Conservation (phyloP, 2,888 invertebrate genomes). For the Chironomus tentans region DNA sequence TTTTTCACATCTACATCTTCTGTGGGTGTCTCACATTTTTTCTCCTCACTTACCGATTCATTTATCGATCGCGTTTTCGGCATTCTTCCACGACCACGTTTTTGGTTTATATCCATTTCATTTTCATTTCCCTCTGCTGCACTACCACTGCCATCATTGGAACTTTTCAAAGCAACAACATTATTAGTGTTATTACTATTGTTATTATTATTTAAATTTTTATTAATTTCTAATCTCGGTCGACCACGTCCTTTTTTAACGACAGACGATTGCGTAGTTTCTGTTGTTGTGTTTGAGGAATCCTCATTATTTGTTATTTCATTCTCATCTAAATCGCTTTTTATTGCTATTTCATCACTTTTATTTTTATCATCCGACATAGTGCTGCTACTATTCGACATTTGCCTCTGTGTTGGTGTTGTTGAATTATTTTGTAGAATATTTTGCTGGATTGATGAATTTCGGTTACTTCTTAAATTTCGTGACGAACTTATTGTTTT, state of each 20-base stretch:
- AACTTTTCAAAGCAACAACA: not conserved
- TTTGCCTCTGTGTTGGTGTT: slow-evolving; percentile 17
- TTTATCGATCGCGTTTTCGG: slow-evolving; percentile 10
- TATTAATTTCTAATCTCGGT: slow-evolving; percentile 2
- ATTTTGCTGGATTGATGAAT: not conserved
- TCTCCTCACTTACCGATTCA: slow-evolving; percentile 6
- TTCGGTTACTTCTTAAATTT: slow-evolving; percentile 21
- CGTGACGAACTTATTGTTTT: slow-evolving; percentile 14
- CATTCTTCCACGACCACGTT: slow-evolving; percentile 7
- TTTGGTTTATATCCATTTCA: slow-evolving; percentile 4
- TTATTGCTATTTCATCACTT: slow-evolving; percentile 21
- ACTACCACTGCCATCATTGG: slow-evolving; percentile 29
- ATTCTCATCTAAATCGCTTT: slow-evolving; percentile 15
- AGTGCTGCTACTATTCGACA: not conserved
- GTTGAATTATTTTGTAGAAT: slow-evolving; percentile 2
- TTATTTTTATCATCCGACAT: slow-evolving; percentile 26
- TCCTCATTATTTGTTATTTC: not conserved
- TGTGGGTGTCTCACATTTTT: not conserved
- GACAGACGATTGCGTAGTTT: not conserved
- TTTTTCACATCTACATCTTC: slow-evolving; percentile 14
- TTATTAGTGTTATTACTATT: not conserved
- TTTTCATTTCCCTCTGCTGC: slow-evolving; percentile 22
- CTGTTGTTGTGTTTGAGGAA: not conserved
- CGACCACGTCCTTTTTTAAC: slow-evolving; percentile 17
- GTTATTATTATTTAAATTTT: not conserved